Base-by-base conservation (phyloP, 2,113 vertebrate genomes). In the Apistogramma diplotaenia region DNA sequence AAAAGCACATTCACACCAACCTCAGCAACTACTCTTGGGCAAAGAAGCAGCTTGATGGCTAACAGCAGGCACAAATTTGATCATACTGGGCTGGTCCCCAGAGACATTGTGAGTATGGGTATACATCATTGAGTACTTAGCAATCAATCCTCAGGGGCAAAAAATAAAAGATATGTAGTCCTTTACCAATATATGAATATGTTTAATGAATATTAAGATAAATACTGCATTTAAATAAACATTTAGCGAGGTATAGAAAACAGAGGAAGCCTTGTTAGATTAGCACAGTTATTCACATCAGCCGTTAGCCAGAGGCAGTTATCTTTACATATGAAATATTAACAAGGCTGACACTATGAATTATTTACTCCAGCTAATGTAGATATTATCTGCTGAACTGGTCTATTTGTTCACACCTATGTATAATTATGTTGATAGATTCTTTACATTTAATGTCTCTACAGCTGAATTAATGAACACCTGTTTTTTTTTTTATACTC, bases 341-440 rank as follows among this genome's bases (percentile, higher is more conserved):
- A 59, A 85, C 59, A 33, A 56, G 79, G 61, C 77, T 84, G 53
- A 81, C 73, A 74, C 67, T 12, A 43, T 62, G 25, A 84, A 88
- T 87, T 70, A 81, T 85, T 88, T 29, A 85, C 62, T 79, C 43
- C 53, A 65, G 84, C 82, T 87, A 83, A 89, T 84, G 54, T 31
- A 65, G 62, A 85, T 76, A 25, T 46, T 49, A 84, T 65, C 37
- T 51, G 37, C 78, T 73, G 80, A 89, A 85, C 74, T 61, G 71
- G 70, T 85, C 60, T 23, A 74, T 79, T 87, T 91, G 78, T 86
- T 76, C 74, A 78, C 73, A 78, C 72, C 29, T 85, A 70, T 70
- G 21, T 11, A 67, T 51, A 37, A 84, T 70, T 25, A 82, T 75
- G n/a, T 58, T 56, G 53, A 77, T 21, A 71, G 13, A 81, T 43